phyloP scores from a whole-genome alignment of 2,113 vertebrate genomes.

The Ursus arctos region DNA sequence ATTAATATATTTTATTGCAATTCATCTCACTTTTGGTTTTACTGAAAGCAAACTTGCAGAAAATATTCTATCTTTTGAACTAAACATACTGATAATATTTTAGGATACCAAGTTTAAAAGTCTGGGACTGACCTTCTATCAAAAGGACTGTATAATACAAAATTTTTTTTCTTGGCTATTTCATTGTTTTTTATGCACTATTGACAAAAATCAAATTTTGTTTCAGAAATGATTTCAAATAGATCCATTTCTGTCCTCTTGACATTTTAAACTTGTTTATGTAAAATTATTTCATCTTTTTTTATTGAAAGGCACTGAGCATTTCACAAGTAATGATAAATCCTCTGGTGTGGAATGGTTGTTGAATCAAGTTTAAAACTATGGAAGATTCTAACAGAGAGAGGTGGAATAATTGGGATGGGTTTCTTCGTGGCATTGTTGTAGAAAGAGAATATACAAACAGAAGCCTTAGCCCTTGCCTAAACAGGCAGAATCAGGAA shows the following conservation, averaged over 20 bases:
- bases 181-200: slow-evolving; percentile 71
- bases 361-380: slow-evolving; percentile 71
- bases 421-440: neutral
- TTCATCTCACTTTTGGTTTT: slow-evolving; percentile 44
- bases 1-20: slow-evolving; percentile 52
- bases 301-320: slow-evolving; percentile 74
- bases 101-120: slow-evolving; percentile 59
- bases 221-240: slow-evolving; percentile 75
- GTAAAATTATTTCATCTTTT: slow-evolving; percentile 79
- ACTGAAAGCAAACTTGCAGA: slow-evolving; percentile 54
- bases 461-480: neutral
- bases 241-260: slow-evolving; percentile 78
- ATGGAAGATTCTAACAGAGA: neutral
- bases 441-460: neutral
- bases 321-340: slow-evolving; percentile 70
- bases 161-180: slow-evolving; percentile 66
- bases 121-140: slow-evolving; percentile 63
- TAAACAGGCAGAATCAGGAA: neutral
- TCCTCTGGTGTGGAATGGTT: slow-evolving; percentile 63
- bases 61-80: slow-evolving; percentile 38
- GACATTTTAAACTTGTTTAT: slow-evolving; percentile 79
- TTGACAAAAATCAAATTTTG: slow-evolving; percentile 77
- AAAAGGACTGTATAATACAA: slow-evolving; percentile 60
- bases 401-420: neutral
- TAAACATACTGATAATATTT: slow-evolving; percentile 62